Base-by-base conservation (phyloP, 2,888 invertebrate genomes). In the Agapostemon virescens region DNA sequence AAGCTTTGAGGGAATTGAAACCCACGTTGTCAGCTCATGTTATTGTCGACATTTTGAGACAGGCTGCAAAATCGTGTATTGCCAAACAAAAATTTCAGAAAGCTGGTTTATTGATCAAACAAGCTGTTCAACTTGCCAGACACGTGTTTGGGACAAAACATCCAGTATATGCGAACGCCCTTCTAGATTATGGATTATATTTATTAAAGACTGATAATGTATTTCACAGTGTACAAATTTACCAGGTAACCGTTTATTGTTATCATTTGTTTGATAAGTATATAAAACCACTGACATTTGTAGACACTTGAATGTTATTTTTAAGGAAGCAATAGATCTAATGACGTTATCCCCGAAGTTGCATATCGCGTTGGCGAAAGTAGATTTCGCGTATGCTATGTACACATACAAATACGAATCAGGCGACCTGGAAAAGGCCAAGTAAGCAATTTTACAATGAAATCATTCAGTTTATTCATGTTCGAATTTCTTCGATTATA, bases 371-470 rank as follows among this genome's bases (percentile, higher is more conserved):
- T 95, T 97, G 40, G 97, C 97, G 40, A 97, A 97, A 92, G 98
- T 98, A 93, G 98, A 98, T 93, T 94, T 98, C 64, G 98, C 98
- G 0, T 98, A 98, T 93, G 98, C 98, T 67, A 95, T 97, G 17
- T 98, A 98, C 92, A 98, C 98, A 67, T 95, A 96, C 76, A 98
- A 98, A 93, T 98, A 98, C 93, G 97, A 96, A 89, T 96, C 97
- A 0, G 98, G 98, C 0, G 94, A 96, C 86, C 98, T 98, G 93
- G 95, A 95, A 88, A 95, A 95, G 92, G 98, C 98, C 38, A 94
- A 94, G 95, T 95, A 92, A 93, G 63, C 63, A 20, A 73, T 69
- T 71, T n/a, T 23, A 23, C 70, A 20, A 76, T 1, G 33, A 70
- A 30, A 26, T 55, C 30, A 55, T 26, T 30, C 2, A 55, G 17